These are phyloP conservation scores for Metaphire vulgaris DNA, from an alignment of 1,140 invertebrate genomes.

Conservation along the genomic window DNA sequence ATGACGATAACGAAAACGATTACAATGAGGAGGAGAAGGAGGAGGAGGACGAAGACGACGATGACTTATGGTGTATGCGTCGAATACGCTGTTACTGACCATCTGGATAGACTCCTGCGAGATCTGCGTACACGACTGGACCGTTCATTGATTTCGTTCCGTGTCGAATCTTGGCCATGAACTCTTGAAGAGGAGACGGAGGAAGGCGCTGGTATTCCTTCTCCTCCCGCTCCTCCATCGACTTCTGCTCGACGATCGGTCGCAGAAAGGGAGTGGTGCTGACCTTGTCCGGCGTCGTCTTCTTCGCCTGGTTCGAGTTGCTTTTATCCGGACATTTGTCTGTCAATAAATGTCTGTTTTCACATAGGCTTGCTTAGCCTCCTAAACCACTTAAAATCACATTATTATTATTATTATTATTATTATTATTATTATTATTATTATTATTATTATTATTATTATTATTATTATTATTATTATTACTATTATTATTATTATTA, in stretches of 20 bases:
- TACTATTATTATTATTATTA: too few relatives aligned
- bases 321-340: background rate
- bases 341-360: background rate
- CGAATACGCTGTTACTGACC: too few relatives aligned
- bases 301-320: background rate
- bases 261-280: constrained; percentile 23
- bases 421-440: too few relatives aligned
- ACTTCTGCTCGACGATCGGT: constrained; percentile 25
- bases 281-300: background rate
- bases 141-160: constrained; percentile 13
- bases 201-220: constrained; percentile 16
- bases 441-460: too few relatives aligned
- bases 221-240: constrained; percentile 27
- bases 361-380: too few relatives aligned
- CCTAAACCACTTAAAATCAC: too few relatives aligned
- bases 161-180: constrained; percentile 13
- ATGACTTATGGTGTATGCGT: too few relatives aligned
- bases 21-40: too few relatives aligned
- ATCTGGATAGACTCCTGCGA: background rate
- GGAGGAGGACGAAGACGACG: too few relatives aligned
- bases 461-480: too few relatives aligned
- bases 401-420: background rate
- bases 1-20: too few relatives aligned
- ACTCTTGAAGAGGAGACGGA: constrained; percentile 27
- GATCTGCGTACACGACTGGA: constrained; percentile 10